Percentiles rank a stretch among this genome's conserved stretches.
Evolutionary conservation across 2,113 vertebrate species (phyloP).

Genomic region (Montifringilla adamsi): DNA sequence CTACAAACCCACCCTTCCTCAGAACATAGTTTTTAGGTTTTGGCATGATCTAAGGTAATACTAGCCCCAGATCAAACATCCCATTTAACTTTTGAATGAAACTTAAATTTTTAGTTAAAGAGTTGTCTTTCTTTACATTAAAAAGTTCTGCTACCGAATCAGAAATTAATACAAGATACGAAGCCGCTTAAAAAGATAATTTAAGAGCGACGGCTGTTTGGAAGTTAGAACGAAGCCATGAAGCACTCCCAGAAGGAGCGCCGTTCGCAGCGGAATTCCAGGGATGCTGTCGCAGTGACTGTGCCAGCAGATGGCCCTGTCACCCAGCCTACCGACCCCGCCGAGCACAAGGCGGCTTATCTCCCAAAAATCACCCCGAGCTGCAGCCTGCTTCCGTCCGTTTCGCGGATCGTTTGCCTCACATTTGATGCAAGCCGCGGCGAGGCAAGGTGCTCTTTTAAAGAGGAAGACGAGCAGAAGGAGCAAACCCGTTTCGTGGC

Average conservation of each 20-base stretch:
- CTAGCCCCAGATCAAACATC: background rate
- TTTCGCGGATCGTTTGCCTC: background rate
- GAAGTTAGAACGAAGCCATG: background rate
- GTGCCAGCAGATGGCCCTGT: constrained; percentile 56
- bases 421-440: background rate
- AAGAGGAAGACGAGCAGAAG: background rate
- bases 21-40: background rate
- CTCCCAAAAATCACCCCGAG: background rate
- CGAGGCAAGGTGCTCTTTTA: background rate
- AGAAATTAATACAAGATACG: background rate
- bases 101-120: background rate
- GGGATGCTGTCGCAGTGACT: background rate
- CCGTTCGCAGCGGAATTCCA: rapidly evolving
- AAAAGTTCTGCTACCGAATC: background rate
- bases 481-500: background rate
- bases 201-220: background rate
- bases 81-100: background rate
- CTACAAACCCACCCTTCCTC: background rate
- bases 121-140: background rate
- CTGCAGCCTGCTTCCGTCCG: background rate
- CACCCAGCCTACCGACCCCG: background rate
- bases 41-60: background rate
- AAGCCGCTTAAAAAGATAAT: background rate
- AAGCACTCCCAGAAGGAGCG: background rate
- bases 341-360: rapidly evolving